Conservation (phyloP, 2,888 invertebrate species). For the Aporophyla nigra region DNA sequence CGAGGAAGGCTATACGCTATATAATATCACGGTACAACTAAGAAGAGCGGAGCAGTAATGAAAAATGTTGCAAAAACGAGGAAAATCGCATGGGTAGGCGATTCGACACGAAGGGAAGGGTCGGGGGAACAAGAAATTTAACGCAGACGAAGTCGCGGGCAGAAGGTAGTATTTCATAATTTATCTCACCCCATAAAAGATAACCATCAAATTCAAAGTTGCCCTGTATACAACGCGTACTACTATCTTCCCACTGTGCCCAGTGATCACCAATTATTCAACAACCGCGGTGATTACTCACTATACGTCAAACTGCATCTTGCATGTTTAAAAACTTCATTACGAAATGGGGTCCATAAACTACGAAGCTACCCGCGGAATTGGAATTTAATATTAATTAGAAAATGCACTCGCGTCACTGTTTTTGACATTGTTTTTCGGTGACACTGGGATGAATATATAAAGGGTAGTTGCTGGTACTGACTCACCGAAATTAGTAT, state of each 20-base stretch:
- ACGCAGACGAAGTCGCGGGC: no score
- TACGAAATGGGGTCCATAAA: slow-evolving; percentile 35
- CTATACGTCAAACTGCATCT: slow-evolving; percentile 19
- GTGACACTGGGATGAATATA: slow-evolving; percentile 23
- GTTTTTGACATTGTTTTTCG: slow-evolving; percentile 43
- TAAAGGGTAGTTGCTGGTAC: not conserved
- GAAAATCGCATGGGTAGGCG: no score
- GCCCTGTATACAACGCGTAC: not conserved
- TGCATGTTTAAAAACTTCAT: slow-evolving; percentile 56
- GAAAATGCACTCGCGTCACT: slow-evolving; percentile 33
- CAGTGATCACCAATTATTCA: slow-evolving; percentile 19
- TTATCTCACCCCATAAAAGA: not conserved
- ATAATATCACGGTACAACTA: no score
- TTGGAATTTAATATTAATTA: slow-evolving; percentile 64
- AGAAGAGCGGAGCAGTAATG: no score
- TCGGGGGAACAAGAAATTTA: no score
- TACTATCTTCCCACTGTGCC: not conserved
- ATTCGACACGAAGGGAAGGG: no score
- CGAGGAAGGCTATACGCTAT: no score
- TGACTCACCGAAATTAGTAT: not conserved
- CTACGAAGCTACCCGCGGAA: slow-evolving; percentile 25
- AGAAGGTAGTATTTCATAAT: no score
- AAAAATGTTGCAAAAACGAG: no score
- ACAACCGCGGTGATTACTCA: slow-evolving; percentile 6
- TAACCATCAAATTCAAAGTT: not conserved